Base-by-base conservation (phyloP, 2,888 invertebrate species). In the Dynastes hyllus region DNA sequence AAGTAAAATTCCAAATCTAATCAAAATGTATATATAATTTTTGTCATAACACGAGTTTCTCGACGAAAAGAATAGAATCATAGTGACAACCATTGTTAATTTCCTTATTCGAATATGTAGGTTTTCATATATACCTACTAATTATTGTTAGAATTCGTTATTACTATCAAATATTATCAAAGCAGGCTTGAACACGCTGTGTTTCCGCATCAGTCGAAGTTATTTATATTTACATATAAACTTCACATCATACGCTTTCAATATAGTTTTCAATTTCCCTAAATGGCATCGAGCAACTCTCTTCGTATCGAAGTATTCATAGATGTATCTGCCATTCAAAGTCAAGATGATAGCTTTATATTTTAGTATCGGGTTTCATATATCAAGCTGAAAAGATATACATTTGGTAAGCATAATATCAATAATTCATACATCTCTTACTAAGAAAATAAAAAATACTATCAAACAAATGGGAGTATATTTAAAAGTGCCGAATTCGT, bases 351-450 rank as follows among this genome's bases (percentile, higher is more conserved):
- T 58, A 58, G 22, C 55, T 22, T 58, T 16, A 58, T 58, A 58
- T 58, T 58, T 16, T 16, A 58, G 55, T n/a, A 58, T 22, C 16
- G 16, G 4, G 22, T 27, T 58, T 58, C 27, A 22, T 27, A 58
- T 58, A 58, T 58, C 16, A 22, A 22, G 8, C 8, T 22, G 22
- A 22, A 16, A 6, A 58, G 55, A 2, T 58, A 16, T 16, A 37
- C 32, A 37, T 37, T 37, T 5, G 5, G 22, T 8, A 16, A 22
- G 6, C 9, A 22, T 22, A 22, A 22, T 58, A 58, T 58, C 55
- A 58, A 58, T 58, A 58, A 58, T 58, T 58, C 55, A 58, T 22
- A 22, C 2, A 58, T 45, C 55, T 58, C 55, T 22, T 58, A 22
- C 5, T 22, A 6, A 58, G 55, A 58, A 58, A 58, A 58, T 58